phyloP scores from a whole-genome alignment of 2,113 vertebrate species.

The Acinonyx jubatus region DNA sequence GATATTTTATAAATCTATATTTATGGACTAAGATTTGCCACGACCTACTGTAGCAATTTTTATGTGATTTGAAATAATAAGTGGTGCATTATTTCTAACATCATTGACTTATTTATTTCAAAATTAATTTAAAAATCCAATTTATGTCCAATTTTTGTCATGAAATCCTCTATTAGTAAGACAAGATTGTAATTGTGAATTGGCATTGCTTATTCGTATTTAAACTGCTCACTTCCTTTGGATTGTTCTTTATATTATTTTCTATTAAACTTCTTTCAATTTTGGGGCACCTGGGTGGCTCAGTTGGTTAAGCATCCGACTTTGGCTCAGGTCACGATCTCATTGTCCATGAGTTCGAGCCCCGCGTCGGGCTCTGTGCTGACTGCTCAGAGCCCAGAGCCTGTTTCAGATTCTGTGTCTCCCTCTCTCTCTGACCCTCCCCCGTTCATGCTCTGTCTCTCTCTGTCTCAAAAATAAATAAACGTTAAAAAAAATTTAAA shows the following conservation, averaged over 20 bases:
- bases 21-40: background rate
- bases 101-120: background rate
- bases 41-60: background rate
- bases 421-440: too few relatives aligned
- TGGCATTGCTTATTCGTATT: background rate
- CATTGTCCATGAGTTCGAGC: too few relatives aligned
- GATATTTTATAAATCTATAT: background rate
- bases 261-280: background rate
- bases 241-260: background rate
- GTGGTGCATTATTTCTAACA: background rate
- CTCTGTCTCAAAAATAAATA: too few relatives aligned
- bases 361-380: too few relatives aligned
- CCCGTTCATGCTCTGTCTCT: too few relatives aligned
- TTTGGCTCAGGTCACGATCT: too few relatives aligned
- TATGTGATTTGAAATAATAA: background rate
- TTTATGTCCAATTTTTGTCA: background rate
- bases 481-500: too few relatives aligned
- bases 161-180: background rate
- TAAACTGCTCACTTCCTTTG: background rate
- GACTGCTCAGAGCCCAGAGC: too few relatives aligned
- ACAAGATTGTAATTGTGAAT: background rate
- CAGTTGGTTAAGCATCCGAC: too few relatives aligned
- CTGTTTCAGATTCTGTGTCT: too few relatives aligned
- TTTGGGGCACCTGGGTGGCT: background rate
- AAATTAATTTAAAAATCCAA: background rate